phyloP scores from a whole-genome alignment of 53 echinoderm and acorn worm species.

The Arbacia lixula region DNA sequence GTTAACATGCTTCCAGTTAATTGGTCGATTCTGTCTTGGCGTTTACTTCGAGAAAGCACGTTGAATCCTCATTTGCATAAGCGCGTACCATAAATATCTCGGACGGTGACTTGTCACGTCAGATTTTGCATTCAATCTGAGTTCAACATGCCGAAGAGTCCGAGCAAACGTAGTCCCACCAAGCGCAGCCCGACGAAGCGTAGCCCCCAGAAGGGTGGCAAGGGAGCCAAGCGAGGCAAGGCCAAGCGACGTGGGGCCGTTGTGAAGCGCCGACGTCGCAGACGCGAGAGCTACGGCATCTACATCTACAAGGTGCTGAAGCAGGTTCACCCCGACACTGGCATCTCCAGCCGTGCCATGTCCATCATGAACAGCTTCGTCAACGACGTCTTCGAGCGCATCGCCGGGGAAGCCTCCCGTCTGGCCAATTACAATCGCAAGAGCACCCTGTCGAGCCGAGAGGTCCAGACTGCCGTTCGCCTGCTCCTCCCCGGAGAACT shows the following conservation, averaged over 20 bases:
- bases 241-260: conserved; percentile 53
- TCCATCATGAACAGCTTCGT: conserved; percentile 89
- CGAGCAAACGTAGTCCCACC: conserved; percentile 27
- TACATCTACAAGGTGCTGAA: conserved; percentile 94
- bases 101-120: background rate
- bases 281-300: conserved; percentile 81
- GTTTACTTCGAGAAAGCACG: too few relatives aligned
- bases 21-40: background rate
- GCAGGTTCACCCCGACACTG: conserved; percentile 94
- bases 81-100: conserved; percentile 13
- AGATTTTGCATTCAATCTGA: too few relatives aligned
- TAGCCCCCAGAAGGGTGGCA: conserved; percentile 18
- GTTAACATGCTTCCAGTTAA: background rate
- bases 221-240: conserved; percentile 71
- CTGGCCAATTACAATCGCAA: conserved; percentile 34
- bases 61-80: conserved; percentile 38
- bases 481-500: conserved; percentile 55
- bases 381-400: conserved; percentile 85
- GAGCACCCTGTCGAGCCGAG: conserved; percentile 25
- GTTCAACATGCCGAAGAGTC: conserved; percentile 45
- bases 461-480: conserved; percentile 50
- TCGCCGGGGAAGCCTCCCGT: conserved; percentile 70
- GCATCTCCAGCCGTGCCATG: conserved; percentile 79
- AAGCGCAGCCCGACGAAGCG: conserved; percentile 13
- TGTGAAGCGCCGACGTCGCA: conserved; percentile 25